Conservation (phyloP, 2,888 invertebrate species). For the Taenaris catops region DNA sequence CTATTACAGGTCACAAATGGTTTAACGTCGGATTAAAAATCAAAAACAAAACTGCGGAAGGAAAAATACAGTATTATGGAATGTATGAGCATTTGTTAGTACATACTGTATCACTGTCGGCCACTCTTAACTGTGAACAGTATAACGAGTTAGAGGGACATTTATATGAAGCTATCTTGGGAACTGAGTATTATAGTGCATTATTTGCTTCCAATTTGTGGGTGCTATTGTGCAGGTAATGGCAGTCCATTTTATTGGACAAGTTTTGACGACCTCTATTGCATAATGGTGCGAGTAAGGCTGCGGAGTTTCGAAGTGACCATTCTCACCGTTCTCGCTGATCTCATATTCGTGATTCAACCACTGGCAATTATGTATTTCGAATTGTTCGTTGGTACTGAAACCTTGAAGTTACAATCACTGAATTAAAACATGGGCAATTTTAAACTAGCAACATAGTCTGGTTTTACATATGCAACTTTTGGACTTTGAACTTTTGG, state of each 20-base stretch:
- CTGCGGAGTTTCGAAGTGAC: slow-evolving; percentile 20
- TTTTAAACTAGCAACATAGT: too few species aligned
- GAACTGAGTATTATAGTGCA: slow-evolving; percentile 39
- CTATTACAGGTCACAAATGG: slow-evolving; percentile 45
- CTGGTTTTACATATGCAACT: too few species aligned
- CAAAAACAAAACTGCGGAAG: slow-evolving; percentile 17
- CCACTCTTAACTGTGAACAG: slow-evolving; percentile 37
- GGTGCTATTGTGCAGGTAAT: slow-evolving; percentile 52
- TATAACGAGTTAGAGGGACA: slow-evolving; percentile 37
- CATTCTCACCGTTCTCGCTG: slow-evolving; percentile 15
- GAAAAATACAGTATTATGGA: slow-evolving; percentile 27
- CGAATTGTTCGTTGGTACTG: slow-evolving; percentile 41
- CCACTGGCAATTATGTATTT: slow-evolving; percentile 40
- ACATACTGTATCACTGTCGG: slow-evolving; percentile 35
- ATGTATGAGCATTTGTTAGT: slow-evolving; percentile 46
- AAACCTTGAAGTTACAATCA: slow-evolving; percentile 41
- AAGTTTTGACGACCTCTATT: too few species aligned
- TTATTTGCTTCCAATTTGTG: slow-evolving; percentile 55
- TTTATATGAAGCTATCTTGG: slow-evolving; percentile 45
- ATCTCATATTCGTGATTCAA: slow-evolving; percentile 11
- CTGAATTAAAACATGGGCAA: too few species aligned
- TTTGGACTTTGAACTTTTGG: too few species aligned
- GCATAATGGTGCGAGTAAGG: too few species aligned
- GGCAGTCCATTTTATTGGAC: too few species aligned
- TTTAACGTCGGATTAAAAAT: slow-evolving; percentile 41